Base-by-base conservation (phyloP, 1,140 invertebrate species). In the Pemphigus obesinymphae region DNA sequence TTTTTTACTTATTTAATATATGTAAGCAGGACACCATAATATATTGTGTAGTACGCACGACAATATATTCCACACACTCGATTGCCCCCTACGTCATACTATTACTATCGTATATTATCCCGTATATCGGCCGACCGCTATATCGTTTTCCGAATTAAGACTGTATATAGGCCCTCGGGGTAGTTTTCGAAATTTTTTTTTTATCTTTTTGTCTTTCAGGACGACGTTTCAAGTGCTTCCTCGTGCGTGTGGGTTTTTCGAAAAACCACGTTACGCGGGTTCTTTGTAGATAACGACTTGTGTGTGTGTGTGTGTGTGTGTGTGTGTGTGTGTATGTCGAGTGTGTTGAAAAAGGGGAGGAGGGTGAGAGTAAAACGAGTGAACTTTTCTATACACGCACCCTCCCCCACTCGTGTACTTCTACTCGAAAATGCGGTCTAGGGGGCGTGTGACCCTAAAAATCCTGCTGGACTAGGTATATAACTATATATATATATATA, bases 201-300 rank as follows among this genome's bases (percentile, higher is more conserved):
- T 43, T 43, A n/a, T n/a, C n/a, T n/a, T n/a, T 43, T 15, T n/a
- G 31, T 40, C 61, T 34, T 7, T 68, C 34, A 70, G 66, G 26
- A 70, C 37, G 4, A 45, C 23, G 66, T 70, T 70, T 70, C 66
- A 26, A 70, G 66, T 70, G 66, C 37, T 70, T 70, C 66, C 11
- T 70, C 66, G 66, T 70, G 66, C 66, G 66, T 43, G 66, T 43
- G 23, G 66, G n/a, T 45, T 70, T 45, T 70, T 70, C 23, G 23
- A 17, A 70, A 70, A 70, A 43, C 40, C 37, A 1, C 31, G 31
- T 37, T 29, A 61, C 29, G 15, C 8, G 23, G 23, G 40, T 43
- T 17, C 66, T 70, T 70, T 70, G 66, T 70, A 66, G 63, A 66
- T 66, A 66, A 66, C 31, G 17, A n/a, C 4, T 20, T 17, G 66